These are phyloP conservation scores for Arrhamphus sclerolepis DNA, from an alignment of 2,797 vertebrate species.

Conservation along the genomic window DNA sequence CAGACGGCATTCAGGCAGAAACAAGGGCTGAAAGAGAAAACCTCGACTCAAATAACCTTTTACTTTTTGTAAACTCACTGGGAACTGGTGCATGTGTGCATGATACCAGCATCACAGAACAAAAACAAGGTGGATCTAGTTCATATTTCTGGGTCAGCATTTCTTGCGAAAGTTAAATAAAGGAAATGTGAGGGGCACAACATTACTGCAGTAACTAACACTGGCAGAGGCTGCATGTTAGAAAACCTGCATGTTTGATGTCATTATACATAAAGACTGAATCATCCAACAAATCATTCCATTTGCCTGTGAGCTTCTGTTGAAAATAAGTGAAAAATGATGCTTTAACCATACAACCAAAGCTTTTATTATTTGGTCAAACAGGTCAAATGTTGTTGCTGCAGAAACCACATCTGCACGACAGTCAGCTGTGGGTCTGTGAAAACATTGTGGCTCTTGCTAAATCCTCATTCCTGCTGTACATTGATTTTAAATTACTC, in stretches of 20 bases:
- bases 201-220: conserved; percentile 50
- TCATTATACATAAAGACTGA: conserved; percentile 4
- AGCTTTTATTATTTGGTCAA: conserved; percentile 7
- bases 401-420: conserved; percentile 10
- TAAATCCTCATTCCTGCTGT: conserved; percentile 26
- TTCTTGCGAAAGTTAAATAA: not conserved
- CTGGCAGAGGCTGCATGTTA: too few species aligned
- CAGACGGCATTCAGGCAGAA: conserved; percentile 25
- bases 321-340: too few species aligned
- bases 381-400: not conserved
- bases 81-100: conserved; percentile 44
- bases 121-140: not conserved
- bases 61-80: conserved; percentile 37
- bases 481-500: conserved; percentile 3
- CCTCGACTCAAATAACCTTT: conserved; percentile 51
- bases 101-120: conserved; percentile 28
- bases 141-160: not conserved
- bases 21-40: conserved; percentile 45
- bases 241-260: conserved; percentile 6
- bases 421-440: too few species aligned
- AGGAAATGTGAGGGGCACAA: conserved; percentile 9
- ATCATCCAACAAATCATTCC: not conserved
- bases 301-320: too few species aligned
- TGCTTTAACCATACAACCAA: conserved; percentile 1
- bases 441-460: conserved; percentile 46